Base-by-base conservation (phyloP, 2,888 invertebrate species). In the Metalampra italica region DNA sequence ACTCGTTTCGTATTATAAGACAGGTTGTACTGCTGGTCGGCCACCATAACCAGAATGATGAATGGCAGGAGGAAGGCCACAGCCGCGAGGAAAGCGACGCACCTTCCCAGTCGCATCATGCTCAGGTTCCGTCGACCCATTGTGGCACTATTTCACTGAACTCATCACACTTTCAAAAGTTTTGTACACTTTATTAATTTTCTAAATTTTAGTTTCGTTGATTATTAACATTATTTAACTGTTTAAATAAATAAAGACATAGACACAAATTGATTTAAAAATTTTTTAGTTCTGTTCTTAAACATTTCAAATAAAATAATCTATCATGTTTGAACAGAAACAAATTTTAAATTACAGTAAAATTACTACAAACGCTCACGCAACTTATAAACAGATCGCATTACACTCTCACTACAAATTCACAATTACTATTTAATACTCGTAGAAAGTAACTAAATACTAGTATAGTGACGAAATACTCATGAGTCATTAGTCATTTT, bases 11-110 rank as follows among this genome's bases (percentile, higher is more conserved):
- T 80, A 65, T 78, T 86, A 60, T 90, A 86, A 8, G 86, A 81
- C n/a, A 92, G 88, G 71, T 91, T 88, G 81, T 92, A 90, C 67
- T 92, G 92, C 65, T 91, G 91, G 59, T 92, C 92, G 3, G 91
- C 91, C 12, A 92, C 91, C 77, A 92, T 91, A 54, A 92, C 78
- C 43, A 92, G 77, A 9, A 92, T 91, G 51, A 92, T 84, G 70
- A 92, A 83, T 1, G 92, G 91, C 8, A 92, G 88, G 15, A 92
- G 82, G 55, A 92, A 90, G 47, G 92, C 92, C 0, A 92, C 90
- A 1, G 92, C 91, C 12, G 91, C 91, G 51, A 92, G 86, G 68
- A 92, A 92, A 1, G 92, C 89, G 46, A 92, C 88, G 60, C 92
- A 92, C 62, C 92, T 78, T 44, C 91, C 85, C 22, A 91, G 69